Base-by-base conservation (phyloP, 2,113 vertebrate species). In the Dicentrarchus labrax region DNA sequence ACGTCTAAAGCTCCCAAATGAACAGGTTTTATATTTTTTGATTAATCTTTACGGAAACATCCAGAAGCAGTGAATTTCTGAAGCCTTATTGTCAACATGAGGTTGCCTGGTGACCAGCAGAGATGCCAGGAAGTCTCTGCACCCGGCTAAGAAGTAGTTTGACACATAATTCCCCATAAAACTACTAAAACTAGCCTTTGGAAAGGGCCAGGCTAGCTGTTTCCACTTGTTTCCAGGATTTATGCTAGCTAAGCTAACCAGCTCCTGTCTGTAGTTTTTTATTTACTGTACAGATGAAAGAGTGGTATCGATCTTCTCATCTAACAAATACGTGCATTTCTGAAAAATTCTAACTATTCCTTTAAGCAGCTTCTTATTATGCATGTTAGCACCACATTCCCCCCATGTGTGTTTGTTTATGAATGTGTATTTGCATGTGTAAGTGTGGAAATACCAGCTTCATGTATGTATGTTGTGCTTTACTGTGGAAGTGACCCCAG, bases 401-500 rank as follows among this genome's bases (percentile, higher is more conserved):
- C 6, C 19, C 24, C 4, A 3, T 50, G 17, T 56, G 38, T 76
- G 36, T 50, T 70, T 59, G 15, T 9, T 51, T 10, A 39, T 69
- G 16, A 69, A 22, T 69, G 24, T 47, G 54, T 69, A 47, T 60
- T 67, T 78, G 41, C 30, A 66, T 68, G 72, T 70, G 36, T 8
- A 41, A 64, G 57, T 47, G 48, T 22, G 21, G 57, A 77, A 72
- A 75, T 66, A 19, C 67, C 6, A 4, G 6, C 61, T 56, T 61
- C 10, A n/a, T 68, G 61, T 36, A 24, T 43, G 67, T 60, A 65
- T 36, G 16, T 87, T 59, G 62, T 41, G 11, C 62, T 78, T 75
- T 64, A 72, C 56, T 8, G 21, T 80, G 65, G 57, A 67, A 73
- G 54, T 82, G 82, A 86, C 80, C 84, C 70, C 70, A 53, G 65